Percentiles rank a stretch among this genome's conserved stretches.
Conservation (phyloP, 2,113 vertebrate species). For the Thinocorus orbignyianus region DNA sequence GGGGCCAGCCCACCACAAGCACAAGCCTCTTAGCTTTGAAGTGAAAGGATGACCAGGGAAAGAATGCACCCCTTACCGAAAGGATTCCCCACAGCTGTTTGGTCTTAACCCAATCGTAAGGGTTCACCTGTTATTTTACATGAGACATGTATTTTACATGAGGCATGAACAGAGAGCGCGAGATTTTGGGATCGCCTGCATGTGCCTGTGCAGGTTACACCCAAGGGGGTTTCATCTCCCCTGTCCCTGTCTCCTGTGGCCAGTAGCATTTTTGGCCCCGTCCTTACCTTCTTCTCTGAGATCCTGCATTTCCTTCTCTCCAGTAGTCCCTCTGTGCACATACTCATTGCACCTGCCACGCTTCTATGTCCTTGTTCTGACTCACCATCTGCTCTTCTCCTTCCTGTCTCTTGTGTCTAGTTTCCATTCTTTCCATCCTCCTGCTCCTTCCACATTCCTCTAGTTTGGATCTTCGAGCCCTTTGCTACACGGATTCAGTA, state of each 20-base stretch:
- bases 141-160: too few species aligned
- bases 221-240: not conserved
- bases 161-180: not conserved
- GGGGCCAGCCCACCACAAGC: fast-evolving
- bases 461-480: not conserved
- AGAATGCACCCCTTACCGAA: not conserved
- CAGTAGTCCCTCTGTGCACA: not conserved
- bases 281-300: not conserved
- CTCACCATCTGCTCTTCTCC: not conserved
- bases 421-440: not conserved
- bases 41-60: not conserved
- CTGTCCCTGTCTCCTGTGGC: not conserved
- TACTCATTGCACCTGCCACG: not conserved
- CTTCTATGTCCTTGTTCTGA: not conserved
- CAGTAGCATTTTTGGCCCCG: not conserved
- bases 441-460: not conserved
- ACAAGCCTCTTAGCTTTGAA: not conserved
- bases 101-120: fast-evolving
- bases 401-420: not conserved
- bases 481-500: not conserved
- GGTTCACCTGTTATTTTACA: not conserved
- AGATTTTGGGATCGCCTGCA: not conserved
- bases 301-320: not conserved
- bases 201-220: not conserved
- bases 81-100: not conserved